These are phyloP conservation scores for Syngnathus acus DNA, from an alignment of 2,797 vertebrate genomes.

Conservation along the genomic window DNA sequence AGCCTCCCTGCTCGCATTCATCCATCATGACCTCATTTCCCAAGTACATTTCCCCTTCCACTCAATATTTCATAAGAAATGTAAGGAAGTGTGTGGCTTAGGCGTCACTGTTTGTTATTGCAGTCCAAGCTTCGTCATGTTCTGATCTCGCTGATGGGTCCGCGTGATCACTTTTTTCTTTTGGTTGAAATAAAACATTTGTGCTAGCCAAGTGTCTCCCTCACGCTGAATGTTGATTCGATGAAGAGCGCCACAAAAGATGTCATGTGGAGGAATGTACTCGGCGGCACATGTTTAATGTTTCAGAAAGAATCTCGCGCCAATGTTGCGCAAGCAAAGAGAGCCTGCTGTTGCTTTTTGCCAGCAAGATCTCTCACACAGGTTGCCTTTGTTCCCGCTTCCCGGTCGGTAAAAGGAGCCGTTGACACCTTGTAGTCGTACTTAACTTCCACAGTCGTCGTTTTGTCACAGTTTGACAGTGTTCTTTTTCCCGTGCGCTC, in stretches of 20 bases:
- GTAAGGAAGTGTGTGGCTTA: slow-evolving; percentile 35
- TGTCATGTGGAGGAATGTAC: not conserved
- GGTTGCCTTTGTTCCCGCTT: not conserved
- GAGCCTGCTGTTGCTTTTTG: no score
- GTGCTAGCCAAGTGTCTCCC: slow-evolving; percentile 5
- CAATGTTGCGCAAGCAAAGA: not conserved
- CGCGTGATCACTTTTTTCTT: not conserved
- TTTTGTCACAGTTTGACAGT: no score
- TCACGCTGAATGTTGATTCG: slow-evolving; percentile 11
- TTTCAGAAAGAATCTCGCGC: not conserved
- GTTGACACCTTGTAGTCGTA: no score
- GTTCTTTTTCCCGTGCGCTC: no score
- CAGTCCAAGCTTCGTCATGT: no score
- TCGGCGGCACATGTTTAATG: slow-evolving; percentile 3
- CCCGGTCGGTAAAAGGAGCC: no score
- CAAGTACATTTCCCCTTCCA: slow-evolving; percentile 32
- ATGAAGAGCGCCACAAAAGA: slow-evolving; percentile 4
- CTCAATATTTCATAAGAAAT: slow-evolving; percentile 48
- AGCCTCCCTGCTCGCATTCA: slow-evolving; percentile 33
- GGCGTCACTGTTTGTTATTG: slow-evolving; percentile 29
- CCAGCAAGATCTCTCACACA: not conserved
- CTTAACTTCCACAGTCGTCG: no score
- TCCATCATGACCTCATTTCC: slow-evolving; percentile 51
- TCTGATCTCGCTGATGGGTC: slow-evolving; percentile 6
- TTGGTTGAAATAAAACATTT: not conserved